Evolutionary conservation across 2,797 vertebrate genomes (phyloP), one percentile per base, ranked within the genome.

Genomic region (Coracias cyanogaster): DNA sequence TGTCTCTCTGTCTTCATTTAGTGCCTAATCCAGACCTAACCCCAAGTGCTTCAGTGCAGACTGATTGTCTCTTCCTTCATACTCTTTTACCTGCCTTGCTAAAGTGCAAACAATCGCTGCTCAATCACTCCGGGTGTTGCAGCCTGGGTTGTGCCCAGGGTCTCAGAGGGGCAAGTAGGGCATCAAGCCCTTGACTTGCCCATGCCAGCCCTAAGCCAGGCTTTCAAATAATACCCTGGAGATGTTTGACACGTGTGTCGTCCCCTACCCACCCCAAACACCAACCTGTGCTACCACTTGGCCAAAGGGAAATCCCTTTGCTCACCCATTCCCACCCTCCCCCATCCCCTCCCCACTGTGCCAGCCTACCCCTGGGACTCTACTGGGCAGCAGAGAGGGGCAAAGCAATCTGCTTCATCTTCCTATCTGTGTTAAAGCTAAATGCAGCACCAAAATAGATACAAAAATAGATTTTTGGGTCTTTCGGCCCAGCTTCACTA

Each of bases 391-490:
- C 78, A 90, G 73, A 48, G 69, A 57, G 64, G 41, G 72, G 67
- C 72, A 90, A 92, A 94, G 76, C 96, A 90, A 77, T 73, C 86
- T 79, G 39, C 43, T 92, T 91, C 57, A 33, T 60, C 79, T 90
- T 94, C 94, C 89, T 48, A 39, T 90, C 88, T 3, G 0, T 2
- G 8, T 95, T 97, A 97, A 97, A 98, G 96, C 94, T 97, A 96
- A 97, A 97, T 94, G 95, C 98, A 98, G 97, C 97, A 98, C 97
- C 96, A 93, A 97, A 97, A 92, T 95, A 96, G 93, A 96, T 98
- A 98, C 73, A 98, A 98, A 98, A 98, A 98, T 98, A 98, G 94
- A 98, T 71, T 86, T 92, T 92, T 58, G 97, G 96, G 95, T 58
- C 88, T 49, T 20, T 43, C 0, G 57, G 18, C 95, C 83, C 94